Conservation (phyloP, 2,113 vertebrate species). For the Motacilla alba region DNA sequence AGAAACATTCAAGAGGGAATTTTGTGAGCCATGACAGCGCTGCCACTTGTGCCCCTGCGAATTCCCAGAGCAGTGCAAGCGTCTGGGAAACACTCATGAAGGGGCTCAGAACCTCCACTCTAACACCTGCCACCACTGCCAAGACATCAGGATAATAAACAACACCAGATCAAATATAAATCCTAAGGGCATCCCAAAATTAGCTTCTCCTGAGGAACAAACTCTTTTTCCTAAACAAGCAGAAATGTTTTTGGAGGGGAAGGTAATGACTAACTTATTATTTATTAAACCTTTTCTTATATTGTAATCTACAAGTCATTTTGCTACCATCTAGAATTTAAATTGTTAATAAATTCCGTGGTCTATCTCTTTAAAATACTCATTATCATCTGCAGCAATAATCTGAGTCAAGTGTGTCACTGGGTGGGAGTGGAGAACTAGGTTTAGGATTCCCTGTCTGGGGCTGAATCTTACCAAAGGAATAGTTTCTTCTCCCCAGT, state of each 20-base stretch:
- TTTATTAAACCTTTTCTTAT: background rate
- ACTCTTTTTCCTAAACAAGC: background rate
- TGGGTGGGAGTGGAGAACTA: background rate
- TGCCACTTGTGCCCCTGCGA: background rate
- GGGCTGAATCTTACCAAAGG: background rate
- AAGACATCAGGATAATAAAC: background rate
- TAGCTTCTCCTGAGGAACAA: background rate
- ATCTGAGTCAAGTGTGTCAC: background rate
- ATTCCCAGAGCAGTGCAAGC: background rate
- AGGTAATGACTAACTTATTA: background rate
- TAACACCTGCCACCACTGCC: background rate
- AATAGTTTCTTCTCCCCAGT: fast-evolving
- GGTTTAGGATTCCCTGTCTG: background rate
- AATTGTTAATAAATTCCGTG: background rate
- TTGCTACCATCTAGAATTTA: background rate
- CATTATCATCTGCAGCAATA: background rate
- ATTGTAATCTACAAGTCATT: background rate
- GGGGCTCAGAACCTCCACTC: background rate
- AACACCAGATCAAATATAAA: background rate
- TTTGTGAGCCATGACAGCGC: fast-evolving
- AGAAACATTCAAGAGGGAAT: background rate
- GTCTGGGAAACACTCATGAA: fast-evolving
- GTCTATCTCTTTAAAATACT: background rate
- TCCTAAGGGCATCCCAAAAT: background rate
- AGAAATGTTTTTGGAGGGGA: background rate